Evolutionary conservation across 2,113 vertebrate species (phyloP).

Genomic region (Buteo buteo): DNA sequence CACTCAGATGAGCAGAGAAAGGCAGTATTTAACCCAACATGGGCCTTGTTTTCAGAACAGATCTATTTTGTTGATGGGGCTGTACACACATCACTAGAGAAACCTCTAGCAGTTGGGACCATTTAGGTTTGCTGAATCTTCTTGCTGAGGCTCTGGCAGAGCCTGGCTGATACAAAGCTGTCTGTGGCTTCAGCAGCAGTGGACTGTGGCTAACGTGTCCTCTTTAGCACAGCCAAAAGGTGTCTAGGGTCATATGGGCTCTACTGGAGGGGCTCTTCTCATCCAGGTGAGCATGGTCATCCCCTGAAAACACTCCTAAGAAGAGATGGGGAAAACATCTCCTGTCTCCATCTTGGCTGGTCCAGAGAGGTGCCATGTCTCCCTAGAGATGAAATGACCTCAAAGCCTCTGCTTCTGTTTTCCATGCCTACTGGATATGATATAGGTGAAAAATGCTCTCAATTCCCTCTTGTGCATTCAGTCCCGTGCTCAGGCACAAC

Average conservation of each 20-base stretch:
- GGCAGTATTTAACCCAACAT: background rate
- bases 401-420: background rate
- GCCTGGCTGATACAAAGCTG: background rate
- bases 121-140: background rate
- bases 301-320: background rate
- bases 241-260: background rate
- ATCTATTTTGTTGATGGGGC: background rate
- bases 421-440: background rate
- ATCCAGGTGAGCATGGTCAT: background rate
- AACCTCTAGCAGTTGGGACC: background rate
- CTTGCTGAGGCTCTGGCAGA: background rate
- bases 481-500: slow-evolving; percentile 1
- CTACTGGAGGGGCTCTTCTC: background rate
- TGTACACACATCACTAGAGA: background rate
- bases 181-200: background rate
- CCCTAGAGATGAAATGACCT: background rate
- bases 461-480: slow-evolving; percentile 3
- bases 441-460: background rate
- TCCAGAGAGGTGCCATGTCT: background rate
- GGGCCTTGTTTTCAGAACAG: background rate
- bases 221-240: background rate
- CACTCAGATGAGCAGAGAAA: background rate
- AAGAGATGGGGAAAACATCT: background rate
- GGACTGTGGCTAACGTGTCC: background rate
- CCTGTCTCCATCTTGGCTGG: background rate